Conservation (phyloP, 2,113 vertebrate genomes). For the Hydrochoerus hydrochaeris region DNA sequence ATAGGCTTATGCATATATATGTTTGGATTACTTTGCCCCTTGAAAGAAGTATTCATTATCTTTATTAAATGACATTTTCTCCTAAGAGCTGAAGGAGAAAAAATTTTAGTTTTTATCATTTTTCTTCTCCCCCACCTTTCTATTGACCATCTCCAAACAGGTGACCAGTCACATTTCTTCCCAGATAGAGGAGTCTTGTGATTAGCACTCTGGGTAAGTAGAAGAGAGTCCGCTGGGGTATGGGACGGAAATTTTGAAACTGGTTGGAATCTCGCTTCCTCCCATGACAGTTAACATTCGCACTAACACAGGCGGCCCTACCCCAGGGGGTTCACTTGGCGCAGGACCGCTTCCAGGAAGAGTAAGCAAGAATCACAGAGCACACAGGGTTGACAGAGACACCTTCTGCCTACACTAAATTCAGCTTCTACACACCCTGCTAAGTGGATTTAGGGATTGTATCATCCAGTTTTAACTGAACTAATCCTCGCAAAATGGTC, state of each 20-base stretch:
- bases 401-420: neutral
- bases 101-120: neutral
- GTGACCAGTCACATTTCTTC: neutral
- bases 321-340: neutral
- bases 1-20: neutral
- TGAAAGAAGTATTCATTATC: neutral
- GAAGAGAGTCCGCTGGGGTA: neutral
- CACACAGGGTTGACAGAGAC: fast-evolving
- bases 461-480: constrained; percentile 55
- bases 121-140: neutral
- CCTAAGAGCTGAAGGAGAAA: neutral
- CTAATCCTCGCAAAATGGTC: constrained; percentile 55
- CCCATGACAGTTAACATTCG: neutral
- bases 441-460: constrained; percentile 11
- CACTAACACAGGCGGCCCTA: neutral
- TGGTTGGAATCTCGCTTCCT: neutral
- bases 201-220: neutral
- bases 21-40: neutral
- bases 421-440: neutral
- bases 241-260: neutral
- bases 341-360: neutral
- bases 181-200: neutral
- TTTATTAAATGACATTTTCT: constrained; percentile 6
- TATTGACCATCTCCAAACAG: neutral
- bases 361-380: neutral